Conservation (phyloP, 2,797 vertebrate genomes). For the Danio jaintianensis region DNA sequence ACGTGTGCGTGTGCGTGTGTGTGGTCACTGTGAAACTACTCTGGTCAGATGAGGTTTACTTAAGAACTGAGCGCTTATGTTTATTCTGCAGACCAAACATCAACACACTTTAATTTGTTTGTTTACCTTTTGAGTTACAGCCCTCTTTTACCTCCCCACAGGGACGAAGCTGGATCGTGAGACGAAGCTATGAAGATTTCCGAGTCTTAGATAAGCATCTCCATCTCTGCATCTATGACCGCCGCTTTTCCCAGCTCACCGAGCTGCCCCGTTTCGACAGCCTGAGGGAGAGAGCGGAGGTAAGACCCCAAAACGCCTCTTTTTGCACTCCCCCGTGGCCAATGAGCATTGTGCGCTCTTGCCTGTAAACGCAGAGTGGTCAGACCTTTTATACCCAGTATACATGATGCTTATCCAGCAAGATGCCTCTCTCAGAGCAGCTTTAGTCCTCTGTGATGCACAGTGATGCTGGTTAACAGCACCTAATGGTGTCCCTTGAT, state of each 20-base stretch:
- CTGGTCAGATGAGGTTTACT: conserved; percentile 18
- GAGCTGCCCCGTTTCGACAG: conserved; percentile 93
- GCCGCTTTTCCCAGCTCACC: conserved; percentile 95
- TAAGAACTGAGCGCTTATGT: conserved; percentile 3
- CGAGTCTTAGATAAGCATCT: conserved; percentile 96
- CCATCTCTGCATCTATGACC: conserved; percentile 97
- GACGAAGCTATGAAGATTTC: conserved; percentile 98
- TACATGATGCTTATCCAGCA: conserved; percentile 25
- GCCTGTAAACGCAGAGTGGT: conserved; percentile 8
- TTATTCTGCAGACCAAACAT: conserved; percentile 22
- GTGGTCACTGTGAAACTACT: conserved; percentile 10
- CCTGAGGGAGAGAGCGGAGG: conserved; percentile 92
- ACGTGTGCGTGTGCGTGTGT: neutral
- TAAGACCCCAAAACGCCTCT: conserved; percentile 60
- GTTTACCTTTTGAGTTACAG: conserved; percentile 24
- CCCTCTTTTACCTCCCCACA: conserved; percentile 62
- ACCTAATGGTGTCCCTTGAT: conserved; percentile 25
- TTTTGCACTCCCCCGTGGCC: neutral
- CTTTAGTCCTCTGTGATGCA: conserved; percentile 22
- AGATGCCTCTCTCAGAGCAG: neutral
- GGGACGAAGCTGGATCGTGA: conserved; percentile 98
- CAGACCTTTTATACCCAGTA: conserved; percentile 9
- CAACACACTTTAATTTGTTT: neutral
- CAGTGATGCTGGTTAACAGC: conserved; percentile 10
- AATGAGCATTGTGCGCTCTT: conserved; percentile 6